Conservation (phyloP, 2,797 vertebrate species). For the Allochrocebus solatus region DNA sequence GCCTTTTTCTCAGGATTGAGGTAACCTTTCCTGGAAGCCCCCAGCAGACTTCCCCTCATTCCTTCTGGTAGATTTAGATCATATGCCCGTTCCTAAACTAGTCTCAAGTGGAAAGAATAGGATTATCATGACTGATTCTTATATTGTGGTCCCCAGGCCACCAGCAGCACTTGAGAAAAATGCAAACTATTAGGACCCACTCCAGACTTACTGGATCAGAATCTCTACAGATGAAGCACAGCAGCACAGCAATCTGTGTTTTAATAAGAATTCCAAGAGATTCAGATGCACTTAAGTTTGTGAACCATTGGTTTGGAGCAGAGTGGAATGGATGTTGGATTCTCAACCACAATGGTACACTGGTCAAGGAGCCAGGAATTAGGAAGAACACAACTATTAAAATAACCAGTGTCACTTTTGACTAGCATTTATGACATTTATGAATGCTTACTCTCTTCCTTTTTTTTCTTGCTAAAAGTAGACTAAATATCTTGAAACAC, state of each 20-base stretch:
- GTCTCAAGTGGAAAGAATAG: background rate
- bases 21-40: background rate
- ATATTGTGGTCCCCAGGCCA: background rate
- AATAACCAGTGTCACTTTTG: background rate
- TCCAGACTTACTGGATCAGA: background rate
- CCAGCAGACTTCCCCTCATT: background rate
- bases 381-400: background rate
- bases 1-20: background rate
- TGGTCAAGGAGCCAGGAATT: background rate
- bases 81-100: background rate
- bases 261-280: constrained; percentile 9
- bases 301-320: background rate
- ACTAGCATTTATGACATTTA: background rate
- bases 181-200: background rate
- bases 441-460: background rate
- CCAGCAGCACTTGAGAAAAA: background rate
- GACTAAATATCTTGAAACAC: background rate
- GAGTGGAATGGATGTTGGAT: background rate
- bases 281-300: background rate
- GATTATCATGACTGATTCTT: background rate
- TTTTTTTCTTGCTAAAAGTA: background rate
- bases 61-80: background rate
- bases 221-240: background rate
- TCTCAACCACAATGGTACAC: background rate
- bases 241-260: background rate